Percentiles rank a stretch among this genome's conserved stretches.
Evolutionary conservation across 2,797 vertebrate species (phyloP).

Genomic region (Hephaestus fuliginosus): DNA sequence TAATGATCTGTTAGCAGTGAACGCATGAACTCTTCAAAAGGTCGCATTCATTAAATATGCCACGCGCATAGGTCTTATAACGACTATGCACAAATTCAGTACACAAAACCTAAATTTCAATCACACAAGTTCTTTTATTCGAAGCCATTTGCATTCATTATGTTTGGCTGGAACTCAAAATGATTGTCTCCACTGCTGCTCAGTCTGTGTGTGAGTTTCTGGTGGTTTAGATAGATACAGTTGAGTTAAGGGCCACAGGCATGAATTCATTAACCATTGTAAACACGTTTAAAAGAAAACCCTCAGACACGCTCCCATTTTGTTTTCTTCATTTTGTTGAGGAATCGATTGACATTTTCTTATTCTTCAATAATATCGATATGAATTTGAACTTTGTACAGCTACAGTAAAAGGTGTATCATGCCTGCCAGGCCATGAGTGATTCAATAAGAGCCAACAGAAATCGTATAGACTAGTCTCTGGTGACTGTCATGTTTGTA

Average conservation of each 20-base stretch:
- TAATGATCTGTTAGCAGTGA: background rate
- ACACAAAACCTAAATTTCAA: conserved; percentile 32
- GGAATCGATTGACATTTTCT: background rate
- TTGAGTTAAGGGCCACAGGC: conserved; percentile 67
- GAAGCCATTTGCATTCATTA: conserved; percentile 67
- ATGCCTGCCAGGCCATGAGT: conserved; percentile 54
- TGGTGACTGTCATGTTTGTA: conserved; percentile 10
- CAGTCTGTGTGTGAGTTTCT: conserved; percentile 56
- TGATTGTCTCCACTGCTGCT: conserved; percentile 58
- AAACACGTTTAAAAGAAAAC: conserved; percentile 24
- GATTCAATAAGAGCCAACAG: conserved; percentile 7
- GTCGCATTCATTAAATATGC: conserved; percentile 8
- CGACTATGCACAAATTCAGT: conserved; percentile 18
- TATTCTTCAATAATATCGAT: background rate
- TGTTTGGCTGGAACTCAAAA: conserved; percentile 74
- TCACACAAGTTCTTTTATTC: conserved; percentile 27
- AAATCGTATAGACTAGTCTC: conserved; percentile 15
- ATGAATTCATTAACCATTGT: conserved; percentile 54
- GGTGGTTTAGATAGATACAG: conserved; percentile 57
- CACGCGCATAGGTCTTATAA: background rate
- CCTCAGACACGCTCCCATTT: background rate
- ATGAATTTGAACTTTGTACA: conserved; percentile 5
- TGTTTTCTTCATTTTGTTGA: conserved; percentile 21
- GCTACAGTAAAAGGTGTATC: background rate
- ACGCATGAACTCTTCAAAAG: conserved; percentile 12